Percentiles rank a stretch among this genome's conserved stretches.
Evolutionary conservation across 2,797 vertebrate genomes (phyloP).

Genomic region (Notolabrus celidotus): DNA sequence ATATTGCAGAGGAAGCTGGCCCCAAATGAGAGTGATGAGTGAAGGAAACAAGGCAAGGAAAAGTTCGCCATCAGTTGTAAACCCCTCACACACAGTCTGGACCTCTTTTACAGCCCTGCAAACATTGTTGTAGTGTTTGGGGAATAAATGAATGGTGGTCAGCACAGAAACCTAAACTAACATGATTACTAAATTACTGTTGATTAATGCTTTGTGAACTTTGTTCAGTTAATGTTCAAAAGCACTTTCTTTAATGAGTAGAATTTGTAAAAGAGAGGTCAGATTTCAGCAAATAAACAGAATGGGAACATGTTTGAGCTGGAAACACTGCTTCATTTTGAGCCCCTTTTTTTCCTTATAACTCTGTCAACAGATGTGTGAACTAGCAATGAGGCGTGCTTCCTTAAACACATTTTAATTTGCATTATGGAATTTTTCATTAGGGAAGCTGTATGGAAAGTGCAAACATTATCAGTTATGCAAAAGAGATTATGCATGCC

Average conservation of each 20-base stretch:
- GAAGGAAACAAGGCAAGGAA: constrained; percentile 58
- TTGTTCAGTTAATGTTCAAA: not conserved
- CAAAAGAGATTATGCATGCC: too few species aligned
- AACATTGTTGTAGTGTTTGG: constrained; percentile 32
- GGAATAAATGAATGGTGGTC: constrained; percentile 37
- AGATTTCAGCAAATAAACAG: not conserved
- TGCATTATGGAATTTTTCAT: too few species aligned
- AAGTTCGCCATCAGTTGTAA: constrained; percentile 41
- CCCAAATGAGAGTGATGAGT: constrained; percentile 49
- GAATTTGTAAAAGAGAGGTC: not conserved
- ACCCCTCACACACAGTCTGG: constrained; percentile 4
- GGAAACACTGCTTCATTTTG: not conserved
- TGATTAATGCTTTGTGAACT: constrained; percentile 39
- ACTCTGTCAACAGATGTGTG: not conserved
- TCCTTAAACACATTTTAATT: not conserved
- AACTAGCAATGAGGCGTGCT: not conserved
- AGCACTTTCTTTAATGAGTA: not conserved
- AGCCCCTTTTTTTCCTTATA: not conserved
- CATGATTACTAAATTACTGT: constrained; percentile 20
- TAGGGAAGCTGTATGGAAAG: too few species aligned
- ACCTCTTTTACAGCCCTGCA: constrained; percentile 30
- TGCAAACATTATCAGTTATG: too few species aligned
- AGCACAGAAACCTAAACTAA: constrained; percentile 46
- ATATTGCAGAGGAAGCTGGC: constrained; percentile 42
- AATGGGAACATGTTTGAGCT: too few species aligned